A percentile compares a stretch with the other conserved stretches of the same genome.
Evolutionary conservation across 2,113 vertebrate species (phyloP).

Genomic region (Dinomys branickii): DNA sequence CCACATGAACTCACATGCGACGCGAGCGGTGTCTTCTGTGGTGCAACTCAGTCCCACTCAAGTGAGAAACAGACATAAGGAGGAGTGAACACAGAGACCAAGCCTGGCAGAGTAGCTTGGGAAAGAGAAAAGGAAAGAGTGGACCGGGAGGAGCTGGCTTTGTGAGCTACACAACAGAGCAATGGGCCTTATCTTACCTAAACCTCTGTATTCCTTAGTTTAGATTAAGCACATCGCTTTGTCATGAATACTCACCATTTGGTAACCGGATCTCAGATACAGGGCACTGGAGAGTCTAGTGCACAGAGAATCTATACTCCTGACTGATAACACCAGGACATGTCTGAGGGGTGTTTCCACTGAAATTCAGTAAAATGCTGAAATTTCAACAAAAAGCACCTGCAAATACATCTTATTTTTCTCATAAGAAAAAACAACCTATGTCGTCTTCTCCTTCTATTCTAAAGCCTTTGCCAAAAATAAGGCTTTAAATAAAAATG

Average conservation of each 20-base stretch:
- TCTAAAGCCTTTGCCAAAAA: background rate
- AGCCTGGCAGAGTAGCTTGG: too few species aligned
- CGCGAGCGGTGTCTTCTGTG: rapidly evolving
- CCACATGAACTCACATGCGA: rapidly evolving
- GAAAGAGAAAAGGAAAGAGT: too few species aligned
- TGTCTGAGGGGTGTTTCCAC: rapidly evolving
- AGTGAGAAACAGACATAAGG: background rate
- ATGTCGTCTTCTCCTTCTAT: background rate
- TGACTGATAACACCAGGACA: rapidly evolving
- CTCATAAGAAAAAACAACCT: background rate
- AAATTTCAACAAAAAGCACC: background rate
- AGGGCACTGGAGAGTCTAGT: rapidly evolving
- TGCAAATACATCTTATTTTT: background rate
- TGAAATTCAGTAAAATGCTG: background rate
- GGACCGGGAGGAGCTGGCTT: background rate
- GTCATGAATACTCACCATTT: too few species aligned
- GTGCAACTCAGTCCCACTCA: too few species aligned
- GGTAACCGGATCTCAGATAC: background rate
- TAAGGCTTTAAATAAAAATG: background rate
- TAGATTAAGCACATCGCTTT: background rate
- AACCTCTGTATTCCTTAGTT: background rate
- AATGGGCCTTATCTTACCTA: background rate
- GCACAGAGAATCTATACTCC: background rate
- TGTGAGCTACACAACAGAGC: background rate
- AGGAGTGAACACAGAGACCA: background rate